Percentiles rank a stretch among this genome's conserved stretches.
Evolutionary conservation across 2,888 invertebrate genomes (phyloP).

Genomic region (Rhodophaea formosa): DNA sequence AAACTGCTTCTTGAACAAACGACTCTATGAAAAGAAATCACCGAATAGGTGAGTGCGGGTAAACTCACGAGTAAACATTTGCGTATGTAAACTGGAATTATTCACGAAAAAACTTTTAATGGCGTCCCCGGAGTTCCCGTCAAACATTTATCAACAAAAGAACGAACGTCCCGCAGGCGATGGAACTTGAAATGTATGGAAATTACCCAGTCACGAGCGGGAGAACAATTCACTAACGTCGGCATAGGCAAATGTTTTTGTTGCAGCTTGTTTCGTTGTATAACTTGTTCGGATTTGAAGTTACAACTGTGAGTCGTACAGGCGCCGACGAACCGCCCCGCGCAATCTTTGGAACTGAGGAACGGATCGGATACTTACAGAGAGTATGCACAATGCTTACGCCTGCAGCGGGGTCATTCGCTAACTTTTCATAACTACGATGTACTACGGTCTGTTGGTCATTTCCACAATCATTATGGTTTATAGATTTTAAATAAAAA

Average conservation of each 20-base stretch:
- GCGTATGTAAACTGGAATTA: constrained; percentile 81
- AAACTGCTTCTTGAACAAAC: constrained; percentile 69
- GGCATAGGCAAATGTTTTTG: constrained; percentile 80
- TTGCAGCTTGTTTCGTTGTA: constrained; percentile 73
- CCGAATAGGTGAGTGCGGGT: constrained; percentile 77
- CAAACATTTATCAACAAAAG: constrained; percentile 82
- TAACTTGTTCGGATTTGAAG: constrained; percentile 65
- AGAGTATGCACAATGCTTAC: too few species aligned
- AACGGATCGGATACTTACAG: neutral
- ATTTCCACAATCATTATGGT: too few species aligned
- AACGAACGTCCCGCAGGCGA: constrained; percentile 81
- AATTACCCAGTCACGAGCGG: constrained; percentile 80
- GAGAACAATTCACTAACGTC: constrained; percentile 80
- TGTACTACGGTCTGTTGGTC: too few species aligned
- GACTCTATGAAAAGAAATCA: constrained; percentile 77
- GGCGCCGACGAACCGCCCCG: constrained; percentile 32
- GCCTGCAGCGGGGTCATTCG: too few species aligned
- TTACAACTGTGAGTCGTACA: constrained; percentile 45
- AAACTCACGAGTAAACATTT: constrained; percentile 80
- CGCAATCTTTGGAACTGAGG: constrained; percentile 22
- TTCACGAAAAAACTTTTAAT: constrained; percentile 82
- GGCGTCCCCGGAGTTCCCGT: constrained; percentile 81
- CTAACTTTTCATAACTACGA: too few species aligned
- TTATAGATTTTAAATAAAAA: too few species aligned
- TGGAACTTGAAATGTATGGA: constrained; percentile 81